Evolutionary conservation across 2,113 vertebrate species (phyloP).

Genomic region (Myotis davidii): DNA sequence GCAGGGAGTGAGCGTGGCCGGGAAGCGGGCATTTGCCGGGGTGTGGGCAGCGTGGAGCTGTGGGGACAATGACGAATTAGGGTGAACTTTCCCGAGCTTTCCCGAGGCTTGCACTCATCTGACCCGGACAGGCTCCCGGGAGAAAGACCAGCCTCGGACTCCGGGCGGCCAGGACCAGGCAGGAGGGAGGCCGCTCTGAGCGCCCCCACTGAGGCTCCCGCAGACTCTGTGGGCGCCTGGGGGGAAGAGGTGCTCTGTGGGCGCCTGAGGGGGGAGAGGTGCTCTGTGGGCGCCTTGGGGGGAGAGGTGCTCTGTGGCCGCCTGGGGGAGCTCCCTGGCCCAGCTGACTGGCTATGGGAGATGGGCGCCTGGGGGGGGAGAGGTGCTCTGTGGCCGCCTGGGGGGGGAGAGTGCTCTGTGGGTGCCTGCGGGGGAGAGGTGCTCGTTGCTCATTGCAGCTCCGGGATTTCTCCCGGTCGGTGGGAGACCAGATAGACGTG

Average conservation of each 20-base stretch:
- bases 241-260: background rate
- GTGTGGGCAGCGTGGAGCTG: rapidly evolving
- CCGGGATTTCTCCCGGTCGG: background rate
- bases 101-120: rapidly evolving
- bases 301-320: background rate
- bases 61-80: rapidly evolving
- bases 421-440: background rate
- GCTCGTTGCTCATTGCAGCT: no score
- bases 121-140: background rate
- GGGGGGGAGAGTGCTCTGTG: background rate
- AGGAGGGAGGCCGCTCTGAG: background rate
- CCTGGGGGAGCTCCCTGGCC: no score
- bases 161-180: rapidly evolving
- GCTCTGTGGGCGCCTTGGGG: no score
- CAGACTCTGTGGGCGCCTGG: no score
- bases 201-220: rapidly evolving
- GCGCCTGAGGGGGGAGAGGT: background rate
- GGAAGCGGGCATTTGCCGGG: rapidly evolving
- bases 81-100: rapidly evolving
- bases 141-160: rapidly evolving
- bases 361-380: no score
- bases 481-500: background rate
- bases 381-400: no score
- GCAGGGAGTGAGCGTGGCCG: rapidly evolving
- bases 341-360: no score